Percentiles rank a stretch among this genome's conserved stretches.
Conservation (phyloP, 2,888 invertebrate genomes). For the Marasmarcha lunaedactyla region DNA sequence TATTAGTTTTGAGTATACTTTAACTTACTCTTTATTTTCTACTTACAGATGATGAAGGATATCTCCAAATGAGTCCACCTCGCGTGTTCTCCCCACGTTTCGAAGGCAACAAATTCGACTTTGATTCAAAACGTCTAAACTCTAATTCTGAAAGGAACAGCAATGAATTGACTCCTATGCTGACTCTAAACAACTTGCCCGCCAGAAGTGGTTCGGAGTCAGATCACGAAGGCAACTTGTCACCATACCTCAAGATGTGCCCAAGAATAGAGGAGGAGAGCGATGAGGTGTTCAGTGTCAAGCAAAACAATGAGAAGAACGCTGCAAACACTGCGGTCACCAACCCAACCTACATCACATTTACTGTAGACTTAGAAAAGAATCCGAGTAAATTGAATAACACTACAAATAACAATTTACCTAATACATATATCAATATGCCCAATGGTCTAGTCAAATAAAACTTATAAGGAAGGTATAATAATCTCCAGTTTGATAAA, state of each 20-base stretch:
- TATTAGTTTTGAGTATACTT: too few species aligned
- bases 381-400: slow-evolving; percentile 25
- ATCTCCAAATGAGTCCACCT: slow-evolving; percentile 74
- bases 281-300: slow-evolving; percentile 50
- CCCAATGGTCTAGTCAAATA: slow-evolving; percentile 63
- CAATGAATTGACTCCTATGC: slow-evolving; percentile 67
- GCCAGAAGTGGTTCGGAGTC: slow-evolving; percentile 52
- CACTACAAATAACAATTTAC: slow-evolving; percentile 24
- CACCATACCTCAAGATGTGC: slow-evolving; percentile 41
- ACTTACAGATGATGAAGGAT: slow-evolving; percentile 63
- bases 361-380: slow-evolving; percentile 41
- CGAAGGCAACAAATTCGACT: slow-evolving; percentile 58
- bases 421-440: slow-evolving; percentile 43
- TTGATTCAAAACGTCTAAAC: slow-evolving; percentile 47
- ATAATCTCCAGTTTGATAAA: slow-evolving; percentile 3
- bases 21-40: too few species aligned
- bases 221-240: slow-evolving; percentile 39
- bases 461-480: slow-evolving; percentile 11
- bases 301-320: slow-evolving; percentile 41
- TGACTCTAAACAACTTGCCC: slow-evolving; percentile 49
- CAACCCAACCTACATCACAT: slow-evolving; percentile 54
- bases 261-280: slow-evolving; percentile 48
- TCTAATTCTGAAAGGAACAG: slow-evolving; percentile 33
- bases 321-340: slow-evolving; percentile 34
- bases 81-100: slow-evolving; percentile 69